Base-by-base conservation (phyloP, 2,888 invertebrate genomes). In the Hirtodrosophila histrioides region DNA sequence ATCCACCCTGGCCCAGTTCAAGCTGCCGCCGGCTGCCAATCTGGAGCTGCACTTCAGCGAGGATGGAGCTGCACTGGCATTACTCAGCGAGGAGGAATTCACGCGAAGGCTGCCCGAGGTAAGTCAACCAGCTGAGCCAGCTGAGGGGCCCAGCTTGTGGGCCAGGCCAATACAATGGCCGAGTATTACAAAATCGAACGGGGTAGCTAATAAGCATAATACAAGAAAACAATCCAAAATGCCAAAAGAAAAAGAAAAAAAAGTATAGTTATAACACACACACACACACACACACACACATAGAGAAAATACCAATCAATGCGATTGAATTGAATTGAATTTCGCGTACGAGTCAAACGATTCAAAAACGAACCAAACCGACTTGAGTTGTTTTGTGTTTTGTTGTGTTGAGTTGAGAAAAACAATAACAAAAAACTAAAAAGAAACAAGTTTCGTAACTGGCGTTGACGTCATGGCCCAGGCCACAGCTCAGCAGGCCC, bases 71-170 rank as follows among this genome's bases (percentile, higher is more conserved):
- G 94, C 94, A 37, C 92, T 98, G 66, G 94, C 95, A 64, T 93
- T 94, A 49, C 93, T 98, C 58, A 94, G 94, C 45, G 97, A 97
- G 91, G 96, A 96, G 75, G 97, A 97, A 86, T 97, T 98, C 91
- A 94, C 94, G 80, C 95, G 94, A 82, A 94, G 96, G 92, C 95
- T 96, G 83, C 95, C 96, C 61, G 95, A 96, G 94, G 97, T 97
- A 92, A 88, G 91, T 62, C 40, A 11, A 23, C 17, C 17, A 17
- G 17, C 17, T 17, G 17, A 17, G 17, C 17, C 17, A 17, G 17
- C 17, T 17, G 17, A n/a, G n/a, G 17, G 17, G 17, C 17, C 17
- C 17, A 17, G 17, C 17, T 17, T 17, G 17, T 17, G 17, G 17
- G 69, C 70, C 65, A 53, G 73, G 41, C 54, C 46, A 35, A 75